Evolutionary conservation across 2,888 invertebrate species (phyloP).

Genomic region (Rhagophthalmus giganteus): DNA sequence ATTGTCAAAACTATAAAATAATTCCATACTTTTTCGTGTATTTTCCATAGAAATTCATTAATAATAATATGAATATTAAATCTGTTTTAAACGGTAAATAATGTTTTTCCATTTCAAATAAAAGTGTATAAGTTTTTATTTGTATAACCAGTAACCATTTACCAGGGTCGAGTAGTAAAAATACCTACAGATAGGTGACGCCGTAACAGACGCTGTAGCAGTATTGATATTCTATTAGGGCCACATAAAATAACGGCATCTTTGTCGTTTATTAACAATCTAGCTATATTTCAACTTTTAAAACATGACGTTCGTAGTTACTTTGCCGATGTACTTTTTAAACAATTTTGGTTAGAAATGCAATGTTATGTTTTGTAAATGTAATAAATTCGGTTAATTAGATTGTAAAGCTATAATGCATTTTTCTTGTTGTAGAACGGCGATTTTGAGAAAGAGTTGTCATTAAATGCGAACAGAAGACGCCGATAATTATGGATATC

Average conservation of each 20-base stretch:
- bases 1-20: no score
- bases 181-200: background rate
- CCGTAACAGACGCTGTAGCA: constrained; percentile 1
- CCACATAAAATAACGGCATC: background rate
- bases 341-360: background rate
- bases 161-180: background rate
- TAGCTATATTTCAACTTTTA: background rate
- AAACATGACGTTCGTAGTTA: background rate
- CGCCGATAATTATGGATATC: background rate
- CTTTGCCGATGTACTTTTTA: background rate
- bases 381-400: background rate
- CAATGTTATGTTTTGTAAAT: background rate
- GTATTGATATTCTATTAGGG: background rate
- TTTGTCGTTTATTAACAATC: background rate
- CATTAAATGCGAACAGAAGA: background rate
- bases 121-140: no score
- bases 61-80: no score
- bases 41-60: no score
- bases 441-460: background rate
- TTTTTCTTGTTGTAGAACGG: background rate
- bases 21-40: no score
- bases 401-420: background rate
- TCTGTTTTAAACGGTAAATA: no score
- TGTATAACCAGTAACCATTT: no score
- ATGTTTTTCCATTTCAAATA: no score